Base-by-base conservation (phyloP, 2,888 invertebrate genomes). In the Euclidia mi region DNA sequence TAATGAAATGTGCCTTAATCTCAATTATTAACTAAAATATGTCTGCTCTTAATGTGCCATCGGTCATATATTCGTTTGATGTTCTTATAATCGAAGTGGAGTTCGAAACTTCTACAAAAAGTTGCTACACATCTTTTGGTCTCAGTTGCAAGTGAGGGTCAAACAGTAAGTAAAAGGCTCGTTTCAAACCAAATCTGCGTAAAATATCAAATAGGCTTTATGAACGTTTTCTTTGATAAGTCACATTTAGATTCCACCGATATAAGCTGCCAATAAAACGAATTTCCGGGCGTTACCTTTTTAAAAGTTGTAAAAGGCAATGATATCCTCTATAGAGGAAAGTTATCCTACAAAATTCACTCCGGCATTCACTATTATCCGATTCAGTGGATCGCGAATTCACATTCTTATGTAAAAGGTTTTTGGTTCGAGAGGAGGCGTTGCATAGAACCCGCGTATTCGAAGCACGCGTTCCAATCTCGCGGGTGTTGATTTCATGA, bases 341-440 rank as follows among this genome's bases (percentile, higher is more conserved):
- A 73, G 61, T 65, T 66, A 87, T 87, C 84, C 77, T 80, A 68
- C 68, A 67, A 78, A 81, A 87, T 88, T 85, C 83, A 85, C 79
- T 85, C 76, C 72, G 53, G 62, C 77, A 67, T 68, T 73, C 78
- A 89, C 91, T 92, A 93, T 93, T 91, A 92, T 88, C 79, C 92
- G 85, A 87, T 63, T 77, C 93, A 91, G 67, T 92, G 93, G 80
- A 56, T 87, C 87, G 90, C 67, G 83, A 90, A 87, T 85, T 86
- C 81, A 80, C 82, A 88, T 92, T 90, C 89, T 89, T 90, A 91
- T 89, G 90, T 89, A 90, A 91, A 92, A 85, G 79, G 85, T 65
- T 84, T 85, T 85, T 56, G 52, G 81, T 71, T 72, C 71, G 76
- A 56, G 59, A 43, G 64, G 51, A 66, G 40, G 51, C 60, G 51